These are phyloP conservation scores for Halcyon leucocephala DNA, from an alignment of 2,797 vertebrate species.

Conservation along the genomic window DNA sequence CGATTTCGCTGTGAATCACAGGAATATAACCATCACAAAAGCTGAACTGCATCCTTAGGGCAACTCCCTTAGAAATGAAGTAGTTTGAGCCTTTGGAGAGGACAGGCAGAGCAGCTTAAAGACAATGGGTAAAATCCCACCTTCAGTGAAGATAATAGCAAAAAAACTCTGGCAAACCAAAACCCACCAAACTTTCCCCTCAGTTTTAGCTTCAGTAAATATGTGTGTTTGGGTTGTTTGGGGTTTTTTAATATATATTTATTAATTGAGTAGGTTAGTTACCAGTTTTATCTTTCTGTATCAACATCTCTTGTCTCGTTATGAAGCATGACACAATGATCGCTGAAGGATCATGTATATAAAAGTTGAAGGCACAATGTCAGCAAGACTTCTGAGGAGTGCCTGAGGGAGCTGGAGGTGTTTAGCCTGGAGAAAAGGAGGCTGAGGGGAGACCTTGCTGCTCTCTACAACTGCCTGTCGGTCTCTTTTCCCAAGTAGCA, in stretches of 20 bases:
- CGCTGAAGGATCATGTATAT: neutral
- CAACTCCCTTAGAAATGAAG: neutral
- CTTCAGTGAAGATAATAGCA: neutral
- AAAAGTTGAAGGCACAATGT: neutral
- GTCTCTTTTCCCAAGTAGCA: neutral
- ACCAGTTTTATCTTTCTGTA: neutral
- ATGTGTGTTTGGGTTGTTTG: neutral
- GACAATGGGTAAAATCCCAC: neutral
- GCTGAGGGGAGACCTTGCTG: rapidly evolving
- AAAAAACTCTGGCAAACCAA: neutral
- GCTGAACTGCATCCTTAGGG: neutral
- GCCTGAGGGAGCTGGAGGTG: neutral
- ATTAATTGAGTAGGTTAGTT: neutral
- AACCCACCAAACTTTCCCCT: neutral
- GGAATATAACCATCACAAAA: neutral
- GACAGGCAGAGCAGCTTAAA: neutral
- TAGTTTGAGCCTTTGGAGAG: neutral
- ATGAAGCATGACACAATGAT: neutral
- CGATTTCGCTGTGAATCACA: neutral
- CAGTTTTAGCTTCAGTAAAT: neutral
- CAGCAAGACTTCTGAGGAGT: neutral
- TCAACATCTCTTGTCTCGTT: neutral
- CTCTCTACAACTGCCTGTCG: rapidly evolving
- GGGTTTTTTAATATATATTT: neutral
- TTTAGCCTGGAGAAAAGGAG: neutral